Evolutionary conservation across 1,140 invertebrate genomes (phyloP).

Genomic region (Scylla paramamosain): DNA sequence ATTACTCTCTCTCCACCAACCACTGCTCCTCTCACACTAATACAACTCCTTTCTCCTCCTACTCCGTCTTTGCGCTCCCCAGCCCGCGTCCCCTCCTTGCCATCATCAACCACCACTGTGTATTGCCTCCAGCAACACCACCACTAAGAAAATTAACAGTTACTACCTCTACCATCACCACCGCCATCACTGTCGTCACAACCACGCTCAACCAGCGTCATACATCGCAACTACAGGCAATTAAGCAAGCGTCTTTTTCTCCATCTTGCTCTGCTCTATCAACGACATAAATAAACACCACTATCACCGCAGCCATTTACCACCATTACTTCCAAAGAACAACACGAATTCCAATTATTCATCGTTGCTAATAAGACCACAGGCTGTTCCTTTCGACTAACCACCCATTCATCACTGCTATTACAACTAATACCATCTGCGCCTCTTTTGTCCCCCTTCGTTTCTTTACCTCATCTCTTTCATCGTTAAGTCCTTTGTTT

Average conservation of each 20-base stretch:
- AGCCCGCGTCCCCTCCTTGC: not conserved
- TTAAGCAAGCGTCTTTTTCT: too few species aligned
- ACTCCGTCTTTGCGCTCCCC: not conserved
- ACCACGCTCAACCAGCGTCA: too few species aligned
- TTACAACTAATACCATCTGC: not conserved
- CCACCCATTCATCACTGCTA: not conserved
- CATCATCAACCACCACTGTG: not conserved
- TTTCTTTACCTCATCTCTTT: not conserved
- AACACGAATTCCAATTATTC: not conserved
- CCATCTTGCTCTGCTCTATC: too few species aligned
- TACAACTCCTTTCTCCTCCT: not conserved
- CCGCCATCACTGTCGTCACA: not conserved
- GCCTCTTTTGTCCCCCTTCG: not conserved
- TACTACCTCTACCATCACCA: not conserved
- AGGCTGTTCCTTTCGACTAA: not conserved
- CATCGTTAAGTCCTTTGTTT: not conserved
- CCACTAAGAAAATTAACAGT: not conserved
- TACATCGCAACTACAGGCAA: too few species aligned
- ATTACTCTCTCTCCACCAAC: not conserved
- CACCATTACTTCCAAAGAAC: not conserved
- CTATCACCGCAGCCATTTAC: too few species aligned
- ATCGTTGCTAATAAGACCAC: not conserved
- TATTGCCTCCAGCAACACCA: not conserved
- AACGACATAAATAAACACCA: too few species aligned
- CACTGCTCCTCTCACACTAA: not conserved